These are phyloP conservation scores for Cynaeus angustus DNA, from an alignment of 2,888 invertebrate species.

Conservation along the genomic window DNA sequence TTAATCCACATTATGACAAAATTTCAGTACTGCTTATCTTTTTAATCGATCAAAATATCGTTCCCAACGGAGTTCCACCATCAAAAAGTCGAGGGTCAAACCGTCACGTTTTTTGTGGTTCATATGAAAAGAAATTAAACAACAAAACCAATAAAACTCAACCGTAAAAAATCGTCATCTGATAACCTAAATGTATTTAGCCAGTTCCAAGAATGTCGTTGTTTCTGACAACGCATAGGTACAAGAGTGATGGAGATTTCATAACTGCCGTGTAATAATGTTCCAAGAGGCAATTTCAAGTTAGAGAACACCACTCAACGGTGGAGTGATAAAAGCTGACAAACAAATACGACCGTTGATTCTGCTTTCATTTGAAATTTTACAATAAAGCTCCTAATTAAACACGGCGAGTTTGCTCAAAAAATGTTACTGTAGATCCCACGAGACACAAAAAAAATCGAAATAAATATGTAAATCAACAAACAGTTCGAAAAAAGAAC, in stretches of 20 bases:
- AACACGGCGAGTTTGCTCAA: neutral
- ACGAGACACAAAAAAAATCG: neutral
- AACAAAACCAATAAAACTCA: neutral
- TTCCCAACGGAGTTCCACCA: too few relatives aligned
- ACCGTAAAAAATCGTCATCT: neutral
- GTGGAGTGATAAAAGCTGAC: slow-evolving; percentile 4
- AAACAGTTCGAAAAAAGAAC: too few relatives aligned
- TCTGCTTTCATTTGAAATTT: neutral
- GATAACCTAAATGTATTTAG: slow-evolving; percentile 1
- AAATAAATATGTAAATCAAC: neutral
- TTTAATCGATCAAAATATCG: too few relatives aligned
- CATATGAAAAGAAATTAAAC: neutral
- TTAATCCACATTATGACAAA: too few relatives aligned
- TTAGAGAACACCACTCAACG: slow-evolving; percentile 10
- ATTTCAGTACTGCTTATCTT: too few relatives aligned
- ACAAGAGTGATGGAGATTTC: slow-evolving; percentile 33
- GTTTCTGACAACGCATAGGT: slow-evolving; percentile 8
- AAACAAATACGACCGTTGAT: slow-evolving; percentile 9
- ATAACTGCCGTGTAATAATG: slow-evolving; percentile 24
- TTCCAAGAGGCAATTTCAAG: slow-evolving; percentile 7
- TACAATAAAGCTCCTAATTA: neutral
- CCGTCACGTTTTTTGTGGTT: neutral
- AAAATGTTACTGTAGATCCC: neutral
- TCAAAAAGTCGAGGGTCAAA: too few relatives aligned
- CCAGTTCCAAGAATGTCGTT: slow-evolving; percentile 6